Evolutionary conservation across 2,113 vertebrate genomes (phyloP).

Genomic region (Pterocles orientalis): DNA sequence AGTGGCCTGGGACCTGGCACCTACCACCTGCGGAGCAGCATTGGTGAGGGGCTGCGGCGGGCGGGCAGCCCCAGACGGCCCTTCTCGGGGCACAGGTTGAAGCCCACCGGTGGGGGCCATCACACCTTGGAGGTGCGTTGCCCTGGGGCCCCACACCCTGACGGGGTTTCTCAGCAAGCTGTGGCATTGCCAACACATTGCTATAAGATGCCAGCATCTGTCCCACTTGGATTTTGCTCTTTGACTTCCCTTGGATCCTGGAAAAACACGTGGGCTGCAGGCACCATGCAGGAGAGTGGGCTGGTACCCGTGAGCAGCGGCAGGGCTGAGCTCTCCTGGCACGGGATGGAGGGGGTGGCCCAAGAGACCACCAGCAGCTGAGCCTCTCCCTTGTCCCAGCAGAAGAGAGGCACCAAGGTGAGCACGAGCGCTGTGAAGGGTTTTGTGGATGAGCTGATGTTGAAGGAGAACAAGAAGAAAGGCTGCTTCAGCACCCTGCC

Average conservation of each 20-base stretch:
- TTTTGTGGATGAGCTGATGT: constrained; percentile 68
- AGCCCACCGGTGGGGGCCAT: constrained; percentile 48
- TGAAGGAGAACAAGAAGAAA: constrained; percentile 59
- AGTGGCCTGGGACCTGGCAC: constrained; percentile 69
- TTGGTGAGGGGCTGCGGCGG: constrained; percentile 20
- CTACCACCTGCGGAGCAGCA: constrained; percentile 66
- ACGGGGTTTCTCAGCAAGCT: fast-evolving
- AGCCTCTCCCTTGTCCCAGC: not conserved
- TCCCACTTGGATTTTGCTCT: not conserved
- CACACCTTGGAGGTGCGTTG: constrained; percentile 61
- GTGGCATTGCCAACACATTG: not conserved
- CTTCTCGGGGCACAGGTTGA: constrained; percentile 46
- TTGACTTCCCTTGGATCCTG: not conserved
- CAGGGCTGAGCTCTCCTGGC: not conserved
- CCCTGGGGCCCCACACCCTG: fast-evolving
- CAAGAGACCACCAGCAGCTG: not conserved
- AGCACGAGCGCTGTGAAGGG: constrained; percentile 7
- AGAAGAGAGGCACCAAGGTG: constrained; percentile 53
- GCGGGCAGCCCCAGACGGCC: constrained; percentile 16
- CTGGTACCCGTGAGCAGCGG: not conserved
- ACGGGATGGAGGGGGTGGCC: not conserved
- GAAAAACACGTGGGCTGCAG: not conserved
- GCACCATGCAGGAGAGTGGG: fast-evolving
- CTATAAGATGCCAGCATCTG: not conserved
- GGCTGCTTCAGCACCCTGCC: constrained; percentile 70